These are phyloP conservation scores for Paraplagusia blochii DNA, from an alignment of 2,113 vertebrate genomes.

Conservation along the genomic window DNA sequence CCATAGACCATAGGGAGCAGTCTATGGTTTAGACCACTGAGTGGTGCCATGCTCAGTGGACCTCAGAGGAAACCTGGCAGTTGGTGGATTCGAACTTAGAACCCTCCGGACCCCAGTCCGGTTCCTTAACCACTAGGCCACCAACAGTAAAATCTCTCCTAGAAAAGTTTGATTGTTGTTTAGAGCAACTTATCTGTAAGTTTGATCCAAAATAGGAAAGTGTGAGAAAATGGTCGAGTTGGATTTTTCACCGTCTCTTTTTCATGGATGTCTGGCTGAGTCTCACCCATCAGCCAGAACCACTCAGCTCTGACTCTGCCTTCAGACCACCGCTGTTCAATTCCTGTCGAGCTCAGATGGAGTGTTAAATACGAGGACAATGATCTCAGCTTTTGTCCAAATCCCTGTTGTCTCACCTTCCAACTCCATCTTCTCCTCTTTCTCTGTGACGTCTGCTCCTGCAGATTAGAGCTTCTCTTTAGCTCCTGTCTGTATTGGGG, in stretches of 20 bases:
- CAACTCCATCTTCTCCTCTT: conserved; percentile 15
- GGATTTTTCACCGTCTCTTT: neutral
- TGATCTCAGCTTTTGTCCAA: conserved; percentile 41
- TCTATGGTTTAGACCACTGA: too few species aligned
- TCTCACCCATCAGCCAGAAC: conserved; percentile 32
- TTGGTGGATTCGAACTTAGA: too few species aligned
- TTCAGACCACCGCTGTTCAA: conserved; percentile 3
- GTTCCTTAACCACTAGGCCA: too few species aligned
- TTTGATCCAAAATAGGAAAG: too few species aligned
- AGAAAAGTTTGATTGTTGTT: too few species aligned
- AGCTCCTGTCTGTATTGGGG: conserved; percentile 26
- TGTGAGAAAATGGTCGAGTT: too few species aligned
- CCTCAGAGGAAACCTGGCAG: too few species aligned
- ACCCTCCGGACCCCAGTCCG: too few species aligned
- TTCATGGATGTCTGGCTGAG: conserved; percentile 9
- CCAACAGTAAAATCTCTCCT: too few species aligned
- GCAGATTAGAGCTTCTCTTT: conserved; percentile 51
- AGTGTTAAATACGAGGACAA: conserved; percentile 51
- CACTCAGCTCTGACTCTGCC: conserved; percentile 35
- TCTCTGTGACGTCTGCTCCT: conserved; percentile 30
- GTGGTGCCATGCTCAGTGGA: too few species aligned
- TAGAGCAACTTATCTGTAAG: too few species aligned
- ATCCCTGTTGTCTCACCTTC: conserved; percentile 25
- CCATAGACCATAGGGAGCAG: too few species aligned
- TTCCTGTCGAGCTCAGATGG: conserved; percentile 34